Base-by-base conservation (phyloP, 37 sponge, comb jelly and placozoan genomes). In the Hormiphora californensis region DNA sequence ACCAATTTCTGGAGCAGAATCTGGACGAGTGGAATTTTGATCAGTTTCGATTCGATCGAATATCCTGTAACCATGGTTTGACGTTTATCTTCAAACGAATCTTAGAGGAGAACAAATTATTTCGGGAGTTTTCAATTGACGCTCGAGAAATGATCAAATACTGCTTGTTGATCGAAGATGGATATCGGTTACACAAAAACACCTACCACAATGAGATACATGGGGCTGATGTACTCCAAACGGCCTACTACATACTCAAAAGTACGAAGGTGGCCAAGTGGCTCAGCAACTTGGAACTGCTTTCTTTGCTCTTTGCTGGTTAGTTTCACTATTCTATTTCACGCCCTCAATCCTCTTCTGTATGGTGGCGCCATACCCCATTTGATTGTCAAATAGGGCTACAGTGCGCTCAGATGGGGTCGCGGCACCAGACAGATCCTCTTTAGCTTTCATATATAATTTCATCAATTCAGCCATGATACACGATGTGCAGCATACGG, bases 181-280 rank as follows among this genome's bases (percentile, higher is more conserved):
- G 92, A 5, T 95, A 95, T 55, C 39, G 87, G 39, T 46, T 32
- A 40, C 89, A 95, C 43, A 40, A 65, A 62, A 95, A 95, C 87
- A 89, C 93, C 0, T 95, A 95, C 65, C 95, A 95, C 86, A 95
- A 95, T 68, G 90, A 88, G n/a, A 91, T 87, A 35, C 95, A 95
- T 86, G 95, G 91, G 41, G 92, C 93, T 53, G 95, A 95, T 88
- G 95, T 95, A 7, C 55, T 90, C 7, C 93, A 93, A 43, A 92
- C 93, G 0, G 43, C 91, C 12, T 90, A 95, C 55, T 91, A 54
- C 55, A 43, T 95, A 54, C 33, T 92, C 12, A 21, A 59, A 15
- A 46, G 22, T 17, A 87, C 91, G 3, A 69, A 54, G 62, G 90
- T 92, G 31, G 2, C 7, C 87, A 63, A 85, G 23, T 91, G 90